These are phyloP conservation scores for Phalanger gymnotis DNA, from an alignment of 2,797 vertebrate species.

Conservation along the genomic window DNA sequence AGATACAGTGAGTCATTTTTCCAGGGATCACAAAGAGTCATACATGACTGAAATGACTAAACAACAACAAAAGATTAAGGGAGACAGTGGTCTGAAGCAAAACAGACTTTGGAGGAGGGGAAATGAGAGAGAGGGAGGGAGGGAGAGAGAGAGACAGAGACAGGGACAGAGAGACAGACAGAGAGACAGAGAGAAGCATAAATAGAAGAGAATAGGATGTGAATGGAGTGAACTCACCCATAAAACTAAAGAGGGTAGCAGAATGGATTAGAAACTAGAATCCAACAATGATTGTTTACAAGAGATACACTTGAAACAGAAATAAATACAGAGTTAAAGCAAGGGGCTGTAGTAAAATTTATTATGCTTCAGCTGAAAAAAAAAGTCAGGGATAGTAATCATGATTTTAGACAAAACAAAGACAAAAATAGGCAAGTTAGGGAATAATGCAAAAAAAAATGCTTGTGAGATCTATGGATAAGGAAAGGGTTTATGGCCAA, in stretches of 20 bases:
- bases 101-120: neutral
- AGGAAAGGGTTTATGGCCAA: neutral
- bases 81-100: neutral
- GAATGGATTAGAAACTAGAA: neutral
- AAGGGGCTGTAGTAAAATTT: neutral
- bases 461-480: neutral
- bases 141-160: too few relatives aligned
- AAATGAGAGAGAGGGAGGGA: neutral
- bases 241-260: neutral
- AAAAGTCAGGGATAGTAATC: too few relatives aligned
- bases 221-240: neutral
- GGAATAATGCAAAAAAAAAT: neutral
- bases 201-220: neutral
- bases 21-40: neutral
- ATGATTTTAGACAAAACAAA: neutral
- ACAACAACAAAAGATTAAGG: neutral
- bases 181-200: neutral
- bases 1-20: neutral
- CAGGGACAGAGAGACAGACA: too few relatives aligned
- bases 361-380: neutral
- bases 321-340: neutral
- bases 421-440: neutral
- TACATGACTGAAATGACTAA: neutral
- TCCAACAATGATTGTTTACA: neutral
- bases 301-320: neutral